Evolutionary conservation across 2,113 vertebrate species (phyloP), one percentile per base, ranked within the genome.

Genomic region (Corydoras maculifer): DNA sequence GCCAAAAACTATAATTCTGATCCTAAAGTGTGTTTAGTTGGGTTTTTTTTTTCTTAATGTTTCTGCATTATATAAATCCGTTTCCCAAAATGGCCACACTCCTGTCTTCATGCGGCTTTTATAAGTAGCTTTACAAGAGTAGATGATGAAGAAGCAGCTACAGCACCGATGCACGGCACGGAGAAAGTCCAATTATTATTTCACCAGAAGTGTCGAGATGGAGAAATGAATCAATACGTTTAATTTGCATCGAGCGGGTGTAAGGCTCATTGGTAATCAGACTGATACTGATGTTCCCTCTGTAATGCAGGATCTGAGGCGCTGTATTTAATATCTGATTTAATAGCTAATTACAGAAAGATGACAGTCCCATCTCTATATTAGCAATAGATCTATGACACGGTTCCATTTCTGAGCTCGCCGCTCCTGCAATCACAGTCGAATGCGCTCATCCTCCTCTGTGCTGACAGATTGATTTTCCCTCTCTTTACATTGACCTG

Each of bases 401-500:
- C 13, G 61, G 35, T 9, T 58, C 54, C 35, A 5, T 29, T 73
- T 12, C 4, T 0, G 51, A 55, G 25, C 3, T 7, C 30, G 43
- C 10, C 3, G 51, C 10, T 53, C 51, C 51, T 53, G 3, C n/a
- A 15, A 12, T 4, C 14, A 51, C 55, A 57, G 13, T 1, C n/a
- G 35, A 58, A 55, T n/a, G 31, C 31, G 15, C 25, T 35, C 8
- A 11, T 51, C 43, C 62, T 59, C 29, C 54, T 54, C n/a, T 67
- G 30, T 3, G 25, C 1, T 25, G 32, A 30, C 1, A 12, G 69
- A 15, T 65, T 15, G n/a, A 49, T 58, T 65, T 58, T 57, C 57
- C 54, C 55, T 66, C 55, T 63, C 32, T 14, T 31, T 81, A 71
- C 58, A 68, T 78, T 78, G 79, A 57, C 61, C 5, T 57, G 70